Evolutionary conservation across 2,888 invertebrate species (phyloP).

Genomic region (Eupithecia vulgata): DNA sequence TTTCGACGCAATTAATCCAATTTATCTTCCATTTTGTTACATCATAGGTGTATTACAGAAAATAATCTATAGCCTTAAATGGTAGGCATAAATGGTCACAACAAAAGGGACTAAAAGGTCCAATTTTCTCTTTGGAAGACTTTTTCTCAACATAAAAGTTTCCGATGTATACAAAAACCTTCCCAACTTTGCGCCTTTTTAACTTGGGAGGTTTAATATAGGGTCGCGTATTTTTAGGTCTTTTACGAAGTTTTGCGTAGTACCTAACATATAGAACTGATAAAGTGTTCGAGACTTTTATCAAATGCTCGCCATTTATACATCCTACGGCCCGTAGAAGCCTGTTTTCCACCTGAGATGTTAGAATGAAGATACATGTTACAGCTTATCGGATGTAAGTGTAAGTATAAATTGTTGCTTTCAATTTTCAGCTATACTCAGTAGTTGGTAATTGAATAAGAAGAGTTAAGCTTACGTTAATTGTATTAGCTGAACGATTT

Average conservation of each 20-base stretch:
- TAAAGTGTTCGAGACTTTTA: background rate
- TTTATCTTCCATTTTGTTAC: background rate
- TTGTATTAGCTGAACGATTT: background rate
- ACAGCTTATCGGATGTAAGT: background rate
- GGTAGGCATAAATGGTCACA: background rate
- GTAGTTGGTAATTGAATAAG: too few species aligned
- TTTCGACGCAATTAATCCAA: background rate
- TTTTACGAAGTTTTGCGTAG: background rate
- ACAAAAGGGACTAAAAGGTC: background rate
- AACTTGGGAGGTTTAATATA: background rate
- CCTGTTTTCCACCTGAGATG: background rate
- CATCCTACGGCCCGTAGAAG: background rate
- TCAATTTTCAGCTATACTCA: background rate
- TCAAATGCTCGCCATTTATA: background rate
- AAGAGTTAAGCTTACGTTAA: background rate
- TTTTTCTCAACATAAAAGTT: conserved; percentile 22
- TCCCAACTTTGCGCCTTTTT: background rate
- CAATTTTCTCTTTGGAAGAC: conserved; percentile 29
- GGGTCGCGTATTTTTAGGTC: background rate
- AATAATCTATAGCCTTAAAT: background rate
- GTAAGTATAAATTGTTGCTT: background rate
- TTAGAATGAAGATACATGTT: background rate
- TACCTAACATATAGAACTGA: background rate
- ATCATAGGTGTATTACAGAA: background rate
- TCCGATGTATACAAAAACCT: conserved; percentile 1